Evolutionary conservation across 2,113 vertebrate species (phyloP), one percentile per base, ranked within the genome.

Genomic region (Climacteris rufus): DNA sequence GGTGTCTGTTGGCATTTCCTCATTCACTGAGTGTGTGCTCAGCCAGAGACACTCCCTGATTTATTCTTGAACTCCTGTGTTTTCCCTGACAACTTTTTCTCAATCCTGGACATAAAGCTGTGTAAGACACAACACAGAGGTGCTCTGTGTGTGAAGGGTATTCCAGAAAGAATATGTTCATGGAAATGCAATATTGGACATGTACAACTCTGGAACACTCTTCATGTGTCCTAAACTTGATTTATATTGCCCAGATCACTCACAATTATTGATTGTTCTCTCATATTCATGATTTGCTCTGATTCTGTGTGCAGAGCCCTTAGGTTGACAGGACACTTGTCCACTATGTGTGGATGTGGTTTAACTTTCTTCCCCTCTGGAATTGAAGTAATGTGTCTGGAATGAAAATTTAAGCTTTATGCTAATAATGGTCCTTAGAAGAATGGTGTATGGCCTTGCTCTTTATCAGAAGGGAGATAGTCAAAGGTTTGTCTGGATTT

Each of bases 1-100:
- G 31, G 31, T 90, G 64, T 81, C 77, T 7, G 8, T 59, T 69
- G 52, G 19, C 64, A 60, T 78, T 96, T 86, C 86, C 76, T 93
- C 40, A 40, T 75, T 70, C 68, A 47, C 47, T 60, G 21, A 22
- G 9, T 3, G 21, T 40, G 16, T 80, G 71, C 69, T 88, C 31
- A 74, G 63, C 50, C 79, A 90, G 56, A 56, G 42, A 11, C 71
- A 35, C 25, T 74, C 59, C 80, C 61, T 75, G 53, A 77, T 50
- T 77, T 52, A 63, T 31, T 49, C 18, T 3, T 28, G 35, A 90
- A 52, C 42, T 85, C 52, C 23, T 2, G 1, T 6, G 7, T 8
- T 89, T 87, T 70, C 83, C n/a, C 16, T 86, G 45, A 31, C 37
- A 61, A 22, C 2, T 20, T 61, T 50, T 68, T 50, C 20, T 69